These are phyloP conservation scores for Cacajao melanocephalus DNA, from an alignment of 2,797 vertebrate genomes.

Conservation along the genomic window DNA sequence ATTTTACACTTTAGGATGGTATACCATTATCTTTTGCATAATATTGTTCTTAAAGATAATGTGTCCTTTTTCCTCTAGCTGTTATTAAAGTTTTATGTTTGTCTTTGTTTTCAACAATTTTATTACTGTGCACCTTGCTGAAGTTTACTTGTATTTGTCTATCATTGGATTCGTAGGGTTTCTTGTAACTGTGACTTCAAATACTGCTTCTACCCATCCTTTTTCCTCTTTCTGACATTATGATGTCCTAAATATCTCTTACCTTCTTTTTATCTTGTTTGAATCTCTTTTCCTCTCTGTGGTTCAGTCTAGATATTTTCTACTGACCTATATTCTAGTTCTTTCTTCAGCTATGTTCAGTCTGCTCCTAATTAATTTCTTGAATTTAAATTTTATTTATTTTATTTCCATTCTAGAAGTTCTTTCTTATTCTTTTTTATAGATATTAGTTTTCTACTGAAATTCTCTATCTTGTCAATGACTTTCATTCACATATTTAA, in stretches of 20 bases:
- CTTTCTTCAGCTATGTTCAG: not conserved
- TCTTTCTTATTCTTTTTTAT: not conserved
- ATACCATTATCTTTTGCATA: not conserved
- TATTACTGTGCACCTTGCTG: not conserved
- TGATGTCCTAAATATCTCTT: not conserved
- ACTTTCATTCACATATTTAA: not conserved
- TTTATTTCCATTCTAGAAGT: slow-evolving; percentile 2
- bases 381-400: slow-evolving; percentile 27
- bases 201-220: not conserved
- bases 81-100: not conserved
- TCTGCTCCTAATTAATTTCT: not conserved
- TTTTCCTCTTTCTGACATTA: not conserved
- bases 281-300: not conserved
- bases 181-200: not conserved
- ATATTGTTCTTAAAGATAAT: not conserved
- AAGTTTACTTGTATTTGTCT: not conserved
- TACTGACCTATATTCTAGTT: not conserved
- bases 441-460: not conserved
- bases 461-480: not conserved
- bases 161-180: not conserved
- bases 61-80: not conserved
- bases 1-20: not conserved
- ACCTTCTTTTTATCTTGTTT: slow-evolving; percentile 1
- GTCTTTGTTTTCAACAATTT: not conserved
- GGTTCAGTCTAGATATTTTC: not conserved